Base-by-base conservation (phyloP, 2,888 invertebrate genomes). In the Schizaphis graminum region DNA sequence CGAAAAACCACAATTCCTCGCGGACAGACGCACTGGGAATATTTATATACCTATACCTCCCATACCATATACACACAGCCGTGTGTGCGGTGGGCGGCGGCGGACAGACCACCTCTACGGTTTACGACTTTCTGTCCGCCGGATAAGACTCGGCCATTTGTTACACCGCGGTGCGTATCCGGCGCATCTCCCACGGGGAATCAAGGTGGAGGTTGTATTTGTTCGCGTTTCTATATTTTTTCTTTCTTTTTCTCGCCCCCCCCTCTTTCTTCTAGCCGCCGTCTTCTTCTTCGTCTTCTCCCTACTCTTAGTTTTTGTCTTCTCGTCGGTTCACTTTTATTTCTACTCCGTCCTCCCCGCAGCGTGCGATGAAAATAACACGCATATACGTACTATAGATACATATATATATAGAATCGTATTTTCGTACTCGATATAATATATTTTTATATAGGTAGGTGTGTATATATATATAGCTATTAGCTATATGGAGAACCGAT, bases 71-170 rank as follows among this genome's bases (percentile, higher is more conserved):
- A 47, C n/a, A 86, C 47, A 86, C 49, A 41, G 28, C 11, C 3
- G 61, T 47, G 44, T 53, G 47, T 86, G 28, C 26, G 44, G 47
- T 49, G 47, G 47, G 61, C 47, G 41, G 41, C 28, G 28, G 53
- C n/a, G 49, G 88, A 47, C 35, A 53, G 44, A 53, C 56, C 84
- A 77, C 77, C 77, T 10, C 53, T 44, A 49, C 94, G 86, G 94
- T 85, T 91, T 91, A 94, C 94, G 94, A 94, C 94, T 90, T 91
- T 41, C 94, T 91, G 94, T 94, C 94, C 94, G 47, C 94, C 91
- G 67, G 90, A 94, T 91, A 94, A 94, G 94, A 91, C 94, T 94
- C 91, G 94, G 94, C 94, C 91, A 91, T 94, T 94, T 94, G 87
- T 94, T 94, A 93, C 89, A 77, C 77, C 77, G 77, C 10, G 41